Conservation (phyloP, 2,888 invertebrate species). For the Archips crataeganus region DNA sequence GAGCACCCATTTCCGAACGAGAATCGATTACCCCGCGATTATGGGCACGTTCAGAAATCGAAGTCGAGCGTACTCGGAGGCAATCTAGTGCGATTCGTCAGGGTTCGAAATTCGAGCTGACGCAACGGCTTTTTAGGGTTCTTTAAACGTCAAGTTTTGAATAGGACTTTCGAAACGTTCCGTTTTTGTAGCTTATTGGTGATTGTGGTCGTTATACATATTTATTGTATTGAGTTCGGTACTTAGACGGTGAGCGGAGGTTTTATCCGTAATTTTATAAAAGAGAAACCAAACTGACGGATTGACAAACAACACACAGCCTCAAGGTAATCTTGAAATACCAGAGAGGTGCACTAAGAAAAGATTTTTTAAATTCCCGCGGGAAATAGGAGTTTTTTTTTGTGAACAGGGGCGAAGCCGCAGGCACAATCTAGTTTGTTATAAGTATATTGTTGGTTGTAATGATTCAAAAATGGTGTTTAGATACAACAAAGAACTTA, state of each 20-base stretch:
- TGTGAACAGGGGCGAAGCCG: no score
- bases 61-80: conserved; percentile 45
- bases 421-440: no score
- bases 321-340: no score
- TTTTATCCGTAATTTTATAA: background rate
- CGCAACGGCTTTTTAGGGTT: conserved; percentile 52
- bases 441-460: no score
- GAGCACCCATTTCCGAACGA: conserved; percentile 60
- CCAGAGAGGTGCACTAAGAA: no score
- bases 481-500: no score
- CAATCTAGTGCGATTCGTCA: conserved; percentile 59
- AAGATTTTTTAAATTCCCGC: no score
- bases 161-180: conserved; percentile 10
- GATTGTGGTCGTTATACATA: background rate
- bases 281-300: no score
- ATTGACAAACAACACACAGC: no score
- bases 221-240: background rate
- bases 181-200: conserved; percentile 4
- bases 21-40: conserved; percentile 45
- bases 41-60: conserved; percentile 41
- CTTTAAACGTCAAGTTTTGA: conserved; percentile 13
- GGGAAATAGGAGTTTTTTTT: no score
- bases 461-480: no score
- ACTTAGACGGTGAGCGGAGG: background rate
- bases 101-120: conserved; percentile 65